phyloP scores from a whole-genome alignment of 2,797 vertebrate genomes.

The Mionectes olivaceus region DNA sequence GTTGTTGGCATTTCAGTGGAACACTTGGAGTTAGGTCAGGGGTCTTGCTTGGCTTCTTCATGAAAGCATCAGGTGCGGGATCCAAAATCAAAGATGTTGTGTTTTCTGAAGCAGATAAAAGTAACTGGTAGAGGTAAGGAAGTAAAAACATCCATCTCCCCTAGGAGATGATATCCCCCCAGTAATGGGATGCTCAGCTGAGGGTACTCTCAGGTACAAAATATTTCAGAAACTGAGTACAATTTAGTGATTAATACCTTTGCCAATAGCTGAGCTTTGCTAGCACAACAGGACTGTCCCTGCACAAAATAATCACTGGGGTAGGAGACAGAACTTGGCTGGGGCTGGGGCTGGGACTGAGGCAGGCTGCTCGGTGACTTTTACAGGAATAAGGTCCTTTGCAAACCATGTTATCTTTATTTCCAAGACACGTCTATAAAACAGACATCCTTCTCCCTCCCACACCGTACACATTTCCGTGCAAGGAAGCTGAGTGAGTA shows the following conservation, averaged over 20 bases:
- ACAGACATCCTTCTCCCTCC: background rate
- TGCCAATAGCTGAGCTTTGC: background rate
- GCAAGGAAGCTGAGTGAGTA: background rate
- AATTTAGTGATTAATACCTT: background rate
- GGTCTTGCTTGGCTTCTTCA: background rate
- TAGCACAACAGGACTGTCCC: background rate
- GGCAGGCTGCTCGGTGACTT: background rate
- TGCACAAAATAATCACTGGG: background rate
- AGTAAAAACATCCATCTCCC: background rate
- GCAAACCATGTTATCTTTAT: background rate
- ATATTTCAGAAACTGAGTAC: background rate
- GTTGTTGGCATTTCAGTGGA: background rate
- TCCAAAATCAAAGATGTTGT: background rate
- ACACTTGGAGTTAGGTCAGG: background rate
- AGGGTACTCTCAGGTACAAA: background rate
- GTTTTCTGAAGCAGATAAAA: background rate
- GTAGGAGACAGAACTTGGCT: background rate
- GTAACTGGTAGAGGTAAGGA: background rate
- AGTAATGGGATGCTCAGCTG: background rate
- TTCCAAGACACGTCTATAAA: background rate
- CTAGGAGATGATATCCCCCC: background rate
- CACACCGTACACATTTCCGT: background rate
- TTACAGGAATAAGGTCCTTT: background rate
- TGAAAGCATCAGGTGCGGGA: background rate
- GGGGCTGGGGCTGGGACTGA: background rate